Evolutionary conservation across 2,888 invertebrate species (phyloP).

Genomic region (Thera obeliscata): DNA sequence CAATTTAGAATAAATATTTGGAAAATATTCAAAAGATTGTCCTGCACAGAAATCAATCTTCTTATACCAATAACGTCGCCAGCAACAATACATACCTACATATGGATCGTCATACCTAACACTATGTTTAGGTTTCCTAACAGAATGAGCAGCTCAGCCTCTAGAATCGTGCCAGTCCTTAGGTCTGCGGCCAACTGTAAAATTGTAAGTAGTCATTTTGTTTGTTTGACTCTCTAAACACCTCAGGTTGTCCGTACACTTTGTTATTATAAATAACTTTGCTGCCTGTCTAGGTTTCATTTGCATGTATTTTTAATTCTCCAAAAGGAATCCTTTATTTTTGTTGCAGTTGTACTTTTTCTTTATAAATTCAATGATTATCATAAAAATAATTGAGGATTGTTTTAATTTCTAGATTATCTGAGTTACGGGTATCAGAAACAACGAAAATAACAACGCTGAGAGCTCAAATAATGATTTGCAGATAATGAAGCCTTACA

Average conservation of each 20-base stretch:
- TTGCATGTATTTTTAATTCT: neutral
- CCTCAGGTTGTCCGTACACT: slow-evolving; percentile 8
- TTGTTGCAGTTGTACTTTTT: too few relatives aligned
- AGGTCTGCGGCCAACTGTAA: slow-evolving; percentile 43
- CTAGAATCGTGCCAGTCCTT: slow-evolving; percentile 28
- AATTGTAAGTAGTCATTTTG: slow-evolving; percentile 31
- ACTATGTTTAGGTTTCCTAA: slow-evolving; percentile 14
- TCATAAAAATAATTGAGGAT: too few relatives aligned
- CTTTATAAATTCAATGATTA: too few relatives aligned
- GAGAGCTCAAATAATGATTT: too few relatives aligned
- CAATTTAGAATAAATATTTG: too few relatives aligned
- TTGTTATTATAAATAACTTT: neutral
- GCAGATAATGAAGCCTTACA: too few relatives aligned
- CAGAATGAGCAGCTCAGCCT: slow-evolving; percentile 17
- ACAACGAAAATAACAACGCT: too few relatives aligned
- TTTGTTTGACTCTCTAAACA: slow-evolving; percentile 38
- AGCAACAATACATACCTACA: neutral
- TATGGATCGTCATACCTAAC: neutral
- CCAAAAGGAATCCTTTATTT: too few relatives aligned
- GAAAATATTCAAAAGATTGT: neutral
- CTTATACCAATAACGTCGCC: neutral
- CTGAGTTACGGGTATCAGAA: too few relatives aligned
- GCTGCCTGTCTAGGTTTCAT: neutral
- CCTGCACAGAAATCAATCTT: neutral
- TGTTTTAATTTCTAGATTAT: too few relatives aligned